Conservation (phyloP, 2,888 invertebrate genomes). For the Cetonia aurata region DNA sequence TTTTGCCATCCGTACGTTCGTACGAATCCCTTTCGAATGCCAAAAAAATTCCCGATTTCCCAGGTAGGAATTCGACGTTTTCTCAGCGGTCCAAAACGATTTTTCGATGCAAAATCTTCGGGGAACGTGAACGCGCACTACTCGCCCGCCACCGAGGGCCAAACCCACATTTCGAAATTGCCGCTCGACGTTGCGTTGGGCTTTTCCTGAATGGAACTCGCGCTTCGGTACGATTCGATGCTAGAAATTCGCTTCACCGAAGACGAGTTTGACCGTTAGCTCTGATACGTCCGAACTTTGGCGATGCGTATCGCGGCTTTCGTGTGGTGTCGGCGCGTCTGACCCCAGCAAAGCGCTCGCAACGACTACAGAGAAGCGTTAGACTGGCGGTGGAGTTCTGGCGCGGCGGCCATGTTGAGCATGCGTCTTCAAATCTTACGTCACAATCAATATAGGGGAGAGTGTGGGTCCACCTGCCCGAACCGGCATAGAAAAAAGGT, state of each 20-base stretch:
- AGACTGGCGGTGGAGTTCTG: slow-evolving; percentile 47
- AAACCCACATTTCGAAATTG: slow-evolving; percentile 37
- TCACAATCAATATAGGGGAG: slow-evolving; percentile 64
- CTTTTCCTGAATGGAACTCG: neutral
- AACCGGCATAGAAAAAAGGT: slow-evolving; percentile 17
- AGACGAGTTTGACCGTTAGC: slow-evolving; percentile 2
- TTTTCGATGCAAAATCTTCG: no score
- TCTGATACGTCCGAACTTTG: neutral
- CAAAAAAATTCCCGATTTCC: no score
- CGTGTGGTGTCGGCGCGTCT: slow-evolving; percentile 14
- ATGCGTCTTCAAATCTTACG: slow-evolving; percentile 62
- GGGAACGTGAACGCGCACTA: neutral
- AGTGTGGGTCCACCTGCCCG: slow-evolving; percentile 33
- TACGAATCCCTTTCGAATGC: no score
- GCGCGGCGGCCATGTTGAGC: slow-evolving; percentile 61
- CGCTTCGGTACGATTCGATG: neutral
- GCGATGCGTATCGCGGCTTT: neutral
- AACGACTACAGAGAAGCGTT: slow-evolving; percentile 56
- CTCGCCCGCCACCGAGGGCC: slow-evolving; percentile 23
- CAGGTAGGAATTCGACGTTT: no score
- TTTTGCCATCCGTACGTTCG: neutral
- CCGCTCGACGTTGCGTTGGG: neutral
- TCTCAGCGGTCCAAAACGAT: no score
- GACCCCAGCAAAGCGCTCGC: slow-evolving; percentile 49
- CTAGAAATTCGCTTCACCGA: neutral